Conservation (phyloP, 2,888 invertebrate genomes). For the Pycnomerus fuliginosus region DNA sequence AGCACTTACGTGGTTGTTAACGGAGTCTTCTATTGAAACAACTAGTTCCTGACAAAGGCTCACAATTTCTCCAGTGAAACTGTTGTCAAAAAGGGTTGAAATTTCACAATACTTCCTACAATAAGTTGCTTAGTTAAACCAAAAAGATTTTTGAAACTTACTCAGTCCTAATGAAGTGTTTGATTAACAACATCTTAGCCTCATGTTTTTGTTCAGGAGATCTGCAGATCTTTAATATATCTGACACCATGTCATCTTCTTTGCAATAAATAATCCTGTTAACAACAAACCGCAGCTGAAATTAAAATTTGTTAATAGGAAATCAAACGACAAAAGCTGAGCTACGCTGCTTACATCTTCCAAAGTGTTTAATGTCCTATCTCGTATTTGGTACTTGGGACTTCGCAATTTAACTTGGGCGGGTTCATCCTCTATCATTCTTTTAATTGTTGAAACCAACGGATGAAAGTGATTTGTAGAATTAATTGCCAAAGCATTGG, state of each 20-base stretch:
- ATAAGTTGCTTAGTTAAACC: constrained; percentile 13
- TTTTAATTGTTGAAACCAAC: constrained; percentile 45
- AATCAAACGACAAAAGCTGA: constrained; percentile 9
- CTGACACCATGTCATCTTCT: constrained; percentile 46
- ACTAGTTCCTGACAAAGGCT: constrained; percentile 15
- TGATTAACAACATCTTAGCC: constrained; percentile 41
- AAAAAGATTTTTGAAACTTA: constrained; percentile 9
- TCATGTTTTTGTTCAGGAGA: constrained; percentile 33
- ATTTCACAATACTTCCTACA: constrained; percentile 42
- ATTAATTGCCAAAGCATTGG: constrained; percentile 37
- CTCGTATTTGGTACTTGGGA: constrained; percentile 49
- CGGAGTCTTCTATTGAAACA: constrained; percentile 14
- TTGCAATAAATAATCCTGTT: constrained; percentile 45
- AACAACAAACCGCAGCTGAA: constrained; percentile 40
- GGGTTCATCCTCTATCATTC: constrained; percentile 48
- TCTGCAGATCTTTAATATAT: constrained; percentile 41
- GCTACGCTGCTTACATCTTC: constrained; percentile 42
- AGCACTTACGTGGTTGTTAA: constrained; percentile 17
- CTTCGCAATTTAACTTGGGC: constrained; percentile 53
- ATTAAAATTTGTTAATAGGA: constrained; percentile 16
- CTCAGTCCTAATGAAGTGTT: constrained; percentile 40
- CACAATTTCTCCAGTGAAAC: constrained; percentile 34
- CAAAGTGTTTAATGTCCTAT: constrained; percentile 31
- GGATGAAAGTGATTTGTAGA: constrained; percentile 42
- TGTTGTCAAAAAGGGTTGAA: constrained; percentile 40